These are phyloP conservation scores for Elaphurus davidianus DNA, from an alignment of 2,113 vertebrate species.

Conservation along the genomic window DNA sequence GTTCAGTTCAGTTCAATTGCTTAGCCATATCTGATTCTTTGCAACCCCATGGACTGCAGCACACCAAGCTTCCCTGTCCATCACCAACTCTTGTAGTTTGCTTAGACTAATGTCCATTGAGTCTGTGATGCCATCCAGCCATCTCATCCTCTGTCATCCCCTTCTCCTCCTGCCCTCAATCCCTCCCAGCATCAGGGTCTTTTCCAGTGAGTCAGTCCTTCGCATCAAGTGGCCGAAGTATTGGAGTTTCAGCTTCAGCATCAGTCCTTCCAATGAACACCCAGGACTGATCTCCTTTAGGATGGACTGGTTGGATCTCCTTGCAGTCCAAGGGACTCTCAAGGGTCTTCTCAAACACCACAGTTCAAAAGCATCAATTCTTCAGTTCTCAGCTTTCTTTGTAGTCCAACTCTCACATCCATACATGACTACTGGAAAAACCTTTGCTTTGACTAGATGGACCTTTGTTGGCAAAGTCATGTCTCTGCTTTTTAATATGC, in stretches of 20 bases:
- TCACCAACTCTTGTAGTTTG: background rate
- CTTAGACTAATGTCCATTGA: background rate
- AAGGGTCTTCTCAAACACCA: background rate
- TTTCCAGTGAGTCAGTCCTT: background rate
- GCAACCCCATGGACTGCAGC: too few species aligned
- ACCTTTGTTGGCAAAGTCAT: background rate
- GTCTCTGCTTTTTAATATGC: background rate
- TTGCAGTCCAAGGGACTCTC: background rate
- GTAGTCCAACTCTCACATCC: rapidly evolving
- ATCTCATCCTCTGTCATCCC: background rate
- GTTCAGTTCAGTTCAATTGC: background rate
- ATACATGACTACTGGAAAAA: background rate
- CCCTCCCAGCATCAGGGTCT: background rate
- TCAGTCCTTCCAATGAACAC: background rate
- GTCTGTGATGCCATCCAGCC: background rate
- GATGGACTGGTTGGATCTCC: background rate
- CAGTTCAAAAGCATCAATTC: background rate
- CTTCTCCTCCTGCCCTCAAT: background rate
- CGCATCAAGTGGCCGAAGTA: background rate
- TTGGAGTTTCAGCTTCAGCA: background rate
- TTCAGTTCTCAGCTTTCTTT: background rate
- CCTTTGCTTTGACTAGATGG: rapidly evolving
- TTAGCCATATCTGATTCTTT: too few species aligned
- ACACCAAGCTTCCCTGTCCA: background rate
- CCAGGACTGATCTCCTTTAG: background rate